Evolutionary conservation across 2,113 vertebrate species (phyloP).

Genomic region (Ageneiosus marmoratus): DNA sequence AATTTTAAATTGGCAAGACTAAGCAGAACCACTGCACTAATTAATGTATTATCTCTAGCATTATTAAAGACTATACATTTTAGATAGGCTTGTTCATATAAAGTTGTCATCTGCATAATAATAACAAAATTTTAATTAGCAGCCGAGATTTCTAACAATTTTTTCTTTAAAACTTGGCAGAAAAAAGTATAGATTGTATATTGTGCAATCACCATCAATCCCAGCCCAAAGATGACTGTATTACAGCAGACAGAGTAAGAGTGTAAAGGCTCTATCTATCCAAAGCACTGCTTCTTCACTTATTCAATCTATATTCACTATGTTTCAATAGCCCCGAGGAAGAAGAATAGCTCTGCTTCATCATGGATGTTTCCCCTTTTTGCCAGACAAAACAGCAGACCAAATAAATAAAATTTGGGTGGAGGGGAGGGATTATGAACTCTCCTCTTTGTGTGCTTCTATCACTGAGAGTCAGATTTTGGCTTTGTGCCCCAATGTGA

Average conservation of each 20-base stretch:
- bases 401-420: not conserved
- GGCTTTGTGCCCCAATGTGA: not conserved
- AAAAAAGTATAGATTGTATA: not conserved
- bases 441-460: not conserved
- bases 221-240: not conserved
- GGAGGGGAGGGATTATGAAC: not conserved
- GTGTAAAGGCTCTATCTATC: not conserved
- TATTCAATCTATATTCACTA: not conserved
- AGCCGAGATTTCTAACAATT: not conserved
- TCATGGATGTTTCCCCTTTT: not conserved
- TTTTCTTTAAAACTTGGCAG: not conserved
- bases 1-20: not conserved
- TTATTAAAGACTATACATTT: not conserved
- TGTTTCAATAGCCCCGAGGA: not conserved
- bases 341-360: not conserved
- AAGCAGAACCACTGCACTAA: not conserved
- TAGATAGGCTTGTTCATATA: not conserved
- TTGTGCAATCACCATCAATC: not conserved
- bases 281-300: constrained; percentile 18
- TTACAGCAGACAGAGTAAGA: not conserved
- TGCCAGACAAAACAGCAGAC: not conserved
- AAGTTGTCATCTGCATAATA: not conserved
- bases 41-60: not conserved
- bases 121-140: not conserved
- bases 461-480: not conserved